Evolutionary conservation across 2,113 vertebrate species (phyloP), one percentile per base, ranked within the genome.

Genomic region (Laterallus jamaicensis): DNA sequence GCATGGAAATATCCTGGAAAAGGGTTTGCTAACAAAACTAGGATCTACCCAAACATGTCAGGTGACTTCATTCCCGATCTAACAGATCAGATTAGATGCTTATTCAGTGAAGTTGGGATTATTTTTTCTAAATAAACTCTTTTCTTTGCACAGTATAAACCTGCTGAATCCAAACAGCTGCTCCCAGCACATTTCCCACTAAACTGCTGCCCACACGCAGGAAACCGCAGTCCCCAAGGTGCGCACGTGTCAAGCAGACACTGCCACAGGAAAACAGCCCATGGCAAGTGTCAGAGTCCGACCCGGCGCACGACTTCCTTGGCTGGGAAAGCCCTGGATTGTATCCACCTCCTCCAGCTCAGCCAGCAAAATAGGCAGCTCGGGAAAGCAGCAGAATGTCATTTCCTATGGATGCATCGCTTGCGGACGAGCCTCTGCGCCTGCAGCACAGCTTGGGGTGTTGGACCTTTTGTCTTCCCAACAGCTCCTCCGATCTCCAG

Each of bases 391-490:
- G 70, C 20, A 75, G 60, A 52, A 54, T 5, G 64, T 29, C 20
- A 32, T 28, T 92, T 92, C 83, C 86, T 21, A 71, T 16, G 6
- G 1, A 15, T 3, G 39, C 28, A 4, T 2, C 0, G 0, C 70
- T 39, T 2, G 12, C 0, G 11, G 50, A 4, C 10, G 37, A 62
- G 47, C 25, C 59, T 37, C 55, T 6, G 62, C 54, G 3, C 25
- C 44, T 15, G 63, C 90, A 12, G 68, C 56, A 4, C 44, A 21
- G 18, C 39, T 11, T 12, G 1, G 5, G 55, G 17, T 10, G 55
- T 4, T 0, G 0, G 47, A 24, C 5, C 22, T 35, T 37, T 2
- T 19, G 50, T 58, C 52, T 69, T 32, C 52, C 59, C 5, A 1
- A 35, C 6, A 62, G 47, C 56, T 75, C 20, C 40, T n/a, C 28